Evolutionary conservation across 1,140 invertebrate genomes (phyloP), one percentile per base, ranked within the genome.

Genomic region (Scaptomyza hsui): DNA sequence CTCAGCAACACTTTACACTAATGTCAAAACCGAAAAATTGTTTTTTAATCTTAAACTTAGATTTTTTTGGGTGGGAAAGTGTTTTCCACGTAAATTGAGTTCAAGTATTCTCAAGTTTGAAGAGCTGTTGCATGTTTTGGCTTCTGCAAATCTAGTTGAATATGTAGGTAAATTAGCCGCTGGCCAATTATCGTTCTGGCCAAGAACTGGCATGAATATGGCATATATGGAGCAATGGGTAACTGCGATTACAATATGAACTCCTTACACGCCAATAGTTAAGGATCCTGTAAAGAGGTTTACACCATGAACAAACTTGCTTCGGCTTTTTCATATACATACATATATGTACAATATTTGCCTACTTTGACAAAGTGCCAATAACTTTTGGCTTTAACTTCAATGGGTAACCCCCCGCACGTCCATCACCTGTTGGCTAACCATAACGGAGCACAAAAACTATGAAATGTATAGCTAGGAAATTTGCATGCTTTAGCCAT

Each of bases 331-430:
- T n/a, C n/a, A n/a, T n/a, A n/a, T n/a, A n/a, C n/a, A n/a, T n/a
- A n/a, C n/a, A n/a, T n/a, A 26, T 32, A 24, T 47, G 39, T 39
- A 19, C n/a, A n/a, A n/a, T 51, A 64, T 56, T 42, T 69, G 59
- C 73, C 39, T 42, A 39, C 52, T 69, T 56, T 81, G 78, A 86
- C 82, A 88, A 88, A 82, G 75, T 82, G 82, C 83, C 82, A 88
- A 88, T 88, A 88, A 89, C 41, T 88, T 89, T 69, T 71, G 64
- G 49, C 47, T 72, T 67, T 71, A 82, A 78, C 57, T 61, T 42
- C 35, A 62, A 18, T 18, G 49, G 48, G 18, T 37, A 61, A 72
- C 12, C 37, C 32, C n/a, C 53, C 18, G 5, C 24, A 13, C 2
- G 2, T 63, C 60, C 37, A 52, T 73, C 56, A 29, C 75, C 63